These are phyloP conservation scores for Aleadryas rufinucha DNA, from an alignment of 2,113 vertebrate genomes.

Conservation along the genomic window DNA sequence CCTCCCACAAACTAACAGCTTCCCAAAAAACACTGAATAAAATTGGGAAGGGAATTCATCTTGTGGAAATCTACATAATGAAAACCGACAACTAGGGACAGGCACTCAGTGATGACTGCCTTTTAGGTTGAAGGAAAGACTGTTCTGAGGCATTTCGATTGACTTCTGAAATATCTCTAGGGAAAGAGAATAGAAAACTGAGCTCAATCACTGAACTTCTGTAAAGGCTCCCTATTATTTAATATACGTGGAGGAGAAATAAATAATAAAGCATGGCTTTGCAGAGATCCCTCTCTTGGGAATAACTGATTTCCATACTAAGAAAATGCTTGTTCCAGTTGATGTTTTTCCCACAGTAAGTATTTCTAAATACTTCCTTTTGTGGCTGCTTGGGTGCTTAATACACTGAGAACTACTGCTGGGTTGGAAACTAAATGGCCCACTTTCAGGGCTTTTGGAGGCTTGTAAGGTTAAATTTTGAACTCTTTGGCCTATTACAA, in stretches of 20 bases:
- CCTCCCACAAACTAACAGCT: background rate
- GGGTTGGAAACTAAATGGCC: background rate
- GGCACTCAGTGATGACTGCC: background rate
- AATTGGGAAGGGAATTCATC: background rate
- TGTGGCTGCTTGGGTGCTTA: background rate
- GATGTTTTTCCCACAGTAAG: background rate
- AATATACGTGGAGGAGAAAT: background rate
- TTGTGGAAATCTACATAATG: background rate
- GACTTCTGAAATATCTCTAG: background rate
- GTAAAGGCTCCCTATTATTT: background rate
- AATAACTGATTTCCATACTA: background rate
- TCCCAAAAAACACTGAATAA: background rate
- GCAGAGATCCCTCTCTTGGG: background rate
- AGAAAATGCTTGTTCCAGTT: background rate
- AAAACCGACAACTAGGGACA: background rate
- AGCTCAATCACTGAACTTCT: background rate
- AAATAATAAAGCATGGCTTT: background rate
- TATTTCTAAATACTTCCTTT: slow-evolving; percentile 2
- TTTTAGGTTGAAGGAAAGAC: background rate
- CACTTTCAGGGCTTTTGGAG: background rate
- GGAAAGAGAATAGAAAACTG: background rate
- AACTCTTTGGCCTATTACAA: background rate
- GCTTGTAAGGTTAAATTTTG: background rate
- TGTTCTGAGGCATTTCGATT: background rate
- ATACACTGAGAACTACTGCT: background rate